Base-by-base conservation (phyloP, 1,140 invertebrate species). In the Trinorchestia longiramus region DNA sequence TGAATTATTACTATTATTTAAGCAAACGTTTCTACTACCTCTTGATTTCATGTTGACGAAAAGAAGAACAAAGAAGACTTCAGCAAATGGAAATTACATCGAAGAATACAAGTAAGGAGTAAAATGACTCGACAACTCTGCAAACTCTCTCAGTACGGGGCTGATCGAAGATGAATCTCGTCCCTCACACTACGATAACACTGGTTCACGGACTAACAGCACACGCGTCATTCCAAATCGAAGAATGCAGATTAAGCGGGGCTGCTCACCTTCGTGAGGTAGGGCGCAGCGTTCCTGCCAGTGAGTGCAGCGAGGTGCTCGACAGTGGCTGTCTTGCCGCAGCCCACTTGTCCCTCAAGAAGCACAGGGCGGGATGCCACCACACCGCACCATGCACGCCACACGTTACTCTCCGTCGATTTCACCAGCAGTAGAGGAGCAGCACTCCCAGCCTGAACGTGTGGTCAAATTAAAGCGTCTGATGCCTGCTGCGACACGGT, bases 321-420 rank as follows among this genome's bases (percentile, higher is more conserved):
- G 36, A 99, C 98, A 11, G 99, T 97, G 11, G 98, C 98, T 0
- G 99, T 99, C 97, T 99, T 99, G 11, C 99, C 99, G 97, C 98
- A 98, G 3, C 99, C 99, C 42, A 99, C 98, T 0, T 98, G 98
- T 0, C 99, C 99, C 97, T 98, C 98, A 0, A 99, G 97, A 96
- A 99, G 98, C 57, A 99, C 98, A 57, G 99, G 98, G 97, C 98
- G 98, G 42, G 98, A 98, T 95, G 98, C 98, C 11, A 98, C 98
- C 40, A 99, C 98, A 3, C 98, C 98, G 36, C 40, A 40, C 92
- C 92, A 47, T 0, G 43, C 92, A 11, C 92, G 44, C 36, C 43
- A 94, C 92, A 94, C 43, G 92, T 94, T 94, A 23, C 43, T 44
- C 44, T 94, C 40, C 8, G 92, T 94, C 44, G 92, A 94, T 11